These are phyloP conservation scores for Zaprionus nigranus DNA, from an alignment of 1,140 invertebrate genomes.

Conservation along the genomic window DNA sequence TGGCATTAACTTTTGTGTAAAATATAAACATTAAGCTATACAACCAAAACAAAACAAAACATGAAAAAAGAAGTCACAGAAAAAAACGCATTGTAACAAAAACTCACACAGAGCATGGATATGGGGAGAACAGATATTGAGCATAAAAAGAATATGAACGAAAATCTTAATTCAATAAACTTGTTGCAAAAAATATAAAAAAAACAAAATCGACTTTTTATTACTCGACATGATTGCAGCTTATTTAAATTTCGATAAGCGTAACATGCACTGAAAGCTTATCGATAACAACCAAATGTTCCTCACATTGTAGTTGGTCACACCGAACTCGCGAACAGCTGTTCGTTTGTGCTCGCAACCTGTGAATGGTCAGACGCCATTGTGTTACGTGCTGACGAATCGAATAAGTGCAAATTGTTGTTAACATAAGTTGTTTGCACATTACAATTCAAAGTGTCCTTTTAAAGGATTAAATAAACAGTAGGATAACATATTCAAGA, in stretches of 20 bases:
- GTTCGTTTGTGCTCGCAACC: conserved; percentile 13
- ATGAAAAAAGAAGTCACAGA: conserved; percentile 49
- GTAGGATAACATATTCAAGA: neutral
- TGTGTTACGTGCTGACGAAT: conserved; percentile 56
- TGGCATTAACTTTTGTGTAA: conserved; percentile 79
- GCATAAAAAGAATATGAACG: conserved; percentile 75
- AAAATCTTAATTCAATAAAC: conserved; percentile 80
- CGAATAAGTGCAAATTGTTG: conserved; percentile 48
- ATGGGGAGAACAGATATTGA: conserved; percentile 60
- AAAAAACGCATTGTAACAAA: conserved; percentile 74
- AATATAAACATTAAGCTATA: conserved; percentile 71
- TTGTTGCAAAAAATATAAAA: conserved; percentile 78
- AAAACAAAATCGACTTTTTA: conserved; percentile 25
- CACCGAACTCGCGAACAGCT: conserved; percentile 27
- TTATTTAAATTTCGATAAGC: conserved; percentile 8
- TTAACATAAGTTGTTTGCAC: conserved; percentile 2
- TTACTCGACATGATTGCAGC: neutral
- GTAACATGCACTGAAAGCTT: neutral
- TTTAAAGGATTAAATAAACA: conserved; percentile 16
- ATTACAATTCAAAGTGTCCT: conserved; percentile 4
- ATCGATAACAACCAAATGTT: conserved; percentile 11
- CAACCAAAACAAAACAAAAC: conserved; percentile 43
- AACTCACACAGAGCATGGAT: conserved; percentile 70
- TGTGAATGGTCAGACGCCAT: conserved; percentile 51
- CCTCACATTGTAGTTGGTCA: neutral